Evolutionary conservation across 2,797 vertebrate species (phyloP).

Genomic region (Dryobates pubescens): DNA sequence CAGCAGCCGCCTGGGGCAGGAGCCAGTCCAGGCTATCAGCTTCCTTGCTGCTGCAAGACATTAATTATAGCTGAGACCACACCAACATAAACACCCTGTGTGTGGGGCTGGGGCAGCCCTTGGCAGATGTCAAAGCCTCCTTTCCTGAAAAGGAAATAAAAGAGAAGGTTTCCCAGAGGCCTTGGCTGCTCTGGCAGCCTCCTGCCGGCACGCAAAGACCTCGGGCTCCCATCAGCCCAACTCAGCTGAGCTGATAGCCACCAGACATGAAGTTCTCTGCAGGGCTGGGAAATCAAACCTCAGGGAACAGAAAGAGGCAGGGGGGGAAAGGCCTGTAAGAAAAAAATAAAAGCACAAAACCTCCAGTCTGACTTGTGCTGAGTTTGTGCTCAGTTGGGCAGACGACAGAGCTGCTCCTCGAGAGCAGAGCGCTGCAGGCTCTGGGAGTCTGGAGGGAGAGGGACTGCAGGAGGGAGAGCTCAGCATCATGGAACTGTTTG

Average conservation of each 20-base stretch:
- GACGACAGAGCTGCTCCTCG: not conserved
- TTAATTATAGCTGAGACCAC: not conserved
- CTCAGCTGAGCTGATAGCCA: accelerated
- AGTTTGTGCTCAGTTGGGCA: not conserved
- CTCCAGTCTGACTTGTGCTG: not conserved
- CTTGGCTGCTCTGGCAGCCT: not conserved
- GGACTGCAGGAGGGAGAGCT: not conserved
- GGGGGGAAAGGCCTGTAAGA: too few relatives aligned
- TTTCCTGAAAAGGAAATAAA: constrained; percentile 43
- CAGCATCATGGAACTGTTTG: too few relatives aligned
- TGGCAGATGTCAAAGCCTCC: not conserved
- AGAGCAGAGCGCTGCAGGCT: accelerated
- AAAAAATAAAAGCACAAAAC: not conserved
- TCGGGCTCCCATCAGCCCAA: not conserved
- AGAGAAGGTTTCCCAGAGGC: not conserved
- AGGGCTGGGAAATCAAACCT: not conserved
- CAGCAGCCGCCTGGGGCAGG: not conserved
- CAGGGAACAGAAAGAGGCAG: too few relatives aligned
- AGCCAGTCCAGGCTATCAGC: not conserved
- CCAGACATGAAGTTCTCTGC: not conserved
- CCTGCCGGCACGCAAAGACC: not conserved
- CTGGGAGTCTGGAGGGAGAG: accelerated
- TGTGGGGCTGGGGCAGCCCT: not conserved
- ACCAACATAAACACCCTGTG: not conserved
- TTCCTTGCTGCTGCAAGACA: not conserved